Conservation (phyloP, 2,797 vertebrate species). For the Danio tinwini region DNA sequence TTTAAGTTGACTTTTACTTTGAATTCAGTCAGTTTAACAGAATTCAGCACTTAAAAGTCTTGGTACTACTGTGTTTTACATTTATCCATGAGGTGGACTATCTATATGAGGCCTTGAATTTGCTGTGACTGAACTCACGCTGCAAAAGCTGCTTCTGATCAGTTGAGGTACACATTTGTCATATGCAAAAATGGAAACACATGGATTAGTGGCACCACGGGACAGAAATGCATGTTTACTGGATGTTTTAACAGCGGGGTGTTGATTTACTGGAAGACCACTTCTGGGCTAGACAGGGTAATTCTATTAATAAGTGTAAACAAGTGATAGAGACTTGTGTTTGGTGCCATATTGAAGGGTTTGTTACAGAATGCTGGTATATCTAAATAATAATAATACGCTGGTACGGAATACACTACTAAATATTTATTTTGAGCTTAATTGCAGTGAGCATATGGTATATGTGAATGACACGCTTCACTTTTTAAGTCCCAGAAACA, state of each 20-base stretch:
- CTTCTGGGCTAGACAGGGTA: conserved; percentile 12
- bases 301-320: neutral
- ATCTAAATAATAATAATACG: conserved; percentile 20
- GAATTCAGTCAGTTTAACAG: conserved; percentile 13
- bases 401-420: conserved; percentile 51
- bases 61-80: conserved; percentile 30
- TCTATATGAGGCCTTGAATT: conserved; percentile 31
- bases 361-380: conserved; percentile 1
- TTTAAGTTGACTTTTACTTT: conserved; percentile 27
- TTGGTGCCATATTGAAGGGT: neutral
- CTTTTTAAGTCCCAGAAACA: conserved; percentile 1
- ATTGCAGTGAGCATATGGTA: conserved; percentile 9
- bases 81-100: neutral
- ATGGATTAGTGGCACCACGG: neutral
- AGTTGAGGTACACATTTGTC: neutral
- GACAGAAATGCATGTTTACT: conserved; percentile 20
- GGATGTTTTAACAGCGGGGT: conserved; percentile 13
- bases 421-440: conserved; percentile 41
- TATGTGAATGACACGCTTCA: neutral
- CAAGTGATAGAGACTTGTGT: neutral
- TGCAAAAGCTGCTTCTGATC: neutral
- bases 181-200: neutral
- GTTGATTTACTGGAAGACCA: neutral
- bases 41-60: conserved; percentile 33
- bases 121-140: neutral